phyloP scores from a whole-genome alignment of 2,888 invertebrate species.

The Apocheima hispidaria region DNA sequence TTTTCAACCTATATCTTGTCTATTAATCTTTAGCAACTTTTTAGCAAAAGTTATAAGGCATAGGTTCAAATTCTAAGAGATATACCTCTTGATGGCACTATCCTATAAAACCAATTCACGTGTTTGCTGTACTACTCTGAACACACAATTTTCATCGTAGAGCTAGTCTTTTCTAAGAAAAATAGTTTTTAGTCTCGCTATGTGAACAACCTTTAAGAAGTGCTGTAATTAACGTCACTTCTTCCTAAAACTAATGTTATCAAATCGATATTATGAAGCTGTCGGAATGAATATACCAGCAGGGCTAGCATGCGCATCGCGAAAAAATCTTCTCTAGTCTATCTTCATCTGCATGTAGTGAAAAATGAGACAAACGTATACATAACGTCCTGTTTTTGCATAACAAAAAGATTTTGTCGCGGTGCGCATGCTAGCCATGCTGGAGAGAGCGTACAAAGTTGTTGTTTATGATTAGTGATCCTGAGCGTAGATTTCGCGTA shows the following conservation, averaged over 20 bases:
- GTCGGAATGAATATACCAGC: conserved; percentile 10
- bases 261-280: conserved; percentile 19
- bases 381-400: too few relatives aligned
- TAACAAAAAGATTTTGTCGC: too few relatives aligned
- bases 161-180: conserved; percentile 11
- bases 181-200: conserved; percentile 30
- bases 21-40: too few relatives aligned
- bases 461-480: conserved; percentile 60
- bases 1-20: too few relatives aligned
- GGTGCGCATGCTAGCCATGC: too few relatives aligned
- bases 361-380: too few relatives aligned
- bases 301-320: too few relatives aligned
- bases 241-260: conserved; percentile 12
- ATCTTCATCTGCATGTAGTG: too few relatives aligned
- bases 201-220: conserved; percentile 32
- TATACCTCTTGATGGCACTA: too few relatives aligned
- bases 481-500: conserved; percentile 45
- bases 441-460: conserved; percentile 49
- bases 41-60: too few relatives aligned
- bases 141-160: conserved; percentile 37
- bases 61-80: too few relatives aligned
- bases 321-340: too few relatives aligned
- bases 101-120: background rate
- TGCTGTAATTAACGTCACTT: conserved; percentile 23
- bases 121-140: conserved; percentile 37